phyloP scores from a whole-genome alignment of 2,888 invertebrate species.

The Anticlea derivata region DNA sequence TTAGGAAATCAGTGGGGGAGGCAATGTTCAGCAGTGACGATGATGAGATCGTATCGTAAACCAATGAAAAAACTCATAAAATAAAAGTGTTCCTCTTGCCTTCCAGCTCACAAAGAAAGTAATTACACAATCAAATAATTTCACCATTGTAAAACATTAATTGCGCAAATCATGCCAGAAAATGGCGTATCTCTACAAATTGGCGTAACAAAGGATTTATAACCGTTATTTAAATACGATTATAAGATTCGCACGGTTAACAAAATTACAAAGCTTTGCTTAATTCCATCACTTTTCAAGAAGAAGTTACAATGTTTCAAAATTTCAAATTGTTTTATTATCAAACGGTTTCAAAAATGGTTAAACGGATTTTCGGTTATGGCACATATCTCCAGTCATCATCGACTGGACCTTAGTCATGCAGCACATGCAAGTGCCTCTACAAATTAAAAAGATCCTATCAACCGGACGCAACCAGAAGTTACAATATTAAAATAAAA shows the following conservation, averaged over 20 bases:
- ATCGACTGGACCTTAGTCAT: slow-evolving; percentile 5
- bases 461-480: slow-evolving; percentile 51
- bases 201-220: slow-evolving; percentile 53
- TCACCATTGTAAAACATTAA: slow-evolving; percentile 67
- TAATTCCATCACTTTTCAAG: not conserved
- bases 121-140: slow-evolving; percentile 56
- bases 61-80: too few species aligned
- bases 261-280: not conserved
- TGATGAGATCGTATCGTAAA: too few species aligned
- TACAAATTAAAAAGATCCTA: slow-evolving; percentile 38
- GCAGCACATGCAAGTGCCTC: slow-evolving; percentile 18
- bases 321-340: not conserved
- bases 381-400: not conserved
- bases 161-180: slow-evolving; percentile 47
- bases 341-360: too few species aligned
- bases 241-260: not conserved
- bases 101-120: slow-evolving; percentile 50
- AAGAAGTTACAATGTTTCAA: slow-evolving; percentile 1
- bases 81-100: too few species aligned
- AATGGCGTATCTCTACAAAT: slow-evolving; percentile 6
- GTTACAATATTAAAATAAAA: slow-evolving; percentile 51
- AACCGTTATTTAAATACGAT: slow-evolving; percentile 39
- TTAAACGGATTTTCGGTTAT: too few species aligned
- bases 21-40: too few species aligned
- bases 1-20: too few species aligned